Conservation (phyloP, 53 echinoderm and acorn worm species). For the Hippasteria phrygiana region DNA sequence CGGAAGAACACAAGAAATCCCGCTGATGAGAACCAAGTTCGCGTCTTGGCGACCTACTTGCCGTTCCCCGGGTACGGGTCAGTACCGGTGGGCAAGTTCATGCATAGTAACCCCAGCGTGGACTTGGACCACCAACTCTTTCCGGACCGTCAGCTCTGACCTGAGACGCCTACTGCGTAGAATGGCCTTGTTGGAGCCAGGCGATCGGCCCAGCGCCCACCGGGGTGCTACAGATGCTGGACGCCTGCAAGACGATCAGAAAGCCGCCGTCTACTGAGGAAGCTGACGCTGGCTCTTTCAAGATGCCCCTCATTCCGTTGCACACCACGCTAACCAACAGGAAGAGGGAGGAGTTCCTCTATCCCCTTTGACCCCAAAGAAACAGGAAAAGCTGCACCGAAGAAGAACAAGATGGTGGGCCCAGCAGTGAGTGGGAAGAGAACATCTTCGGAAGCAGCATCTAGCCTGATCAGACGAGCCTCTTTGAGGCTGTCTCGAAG, state of each 20-base stretch:
- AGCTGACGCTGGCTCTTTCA: constrained; percentile 25
- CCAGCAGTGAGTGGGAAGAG: constrained; percentile 70
- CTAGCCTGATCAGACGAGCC: constrained; percentile 78
- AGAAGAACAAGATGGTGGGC: constrained; percentile 53
- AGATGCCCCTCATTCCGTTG: constrained; percentile 41
- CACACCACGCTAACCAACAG: constrained; percentile 31
- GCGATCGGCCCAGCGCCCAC: constrained; percentile 86
- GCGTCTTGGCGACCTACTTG: constrained; percentile 73
- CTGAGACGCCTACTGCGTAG: constrained; percentile 84
- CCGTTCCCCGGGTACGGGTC: constrained; percentile 93
- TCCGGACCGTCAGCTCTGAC: constrained; percentile 79
- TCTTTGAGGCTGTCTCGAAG: constrained; percentile 69
- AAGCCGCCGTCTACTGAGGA: not conserved
- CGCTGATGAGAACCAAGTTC: constrained; percentile 46
- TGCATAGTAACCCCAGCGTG: constrained; percentile 89
- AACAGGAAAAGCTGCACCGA: not conserved
- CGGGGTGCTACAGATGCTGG: constrained; percentile 83
- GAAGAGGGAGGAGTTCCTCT: constrained; percentile 62
- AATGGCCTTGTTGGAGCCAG: constrained; percentile 78
- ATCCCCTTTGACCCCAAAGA: constrained; percentile 58
- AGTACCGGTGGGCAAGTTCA: constrained; percentile 90
- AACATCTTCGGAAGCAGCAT: constrained; percentile 63
- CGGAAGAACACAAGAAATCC: not conserved
- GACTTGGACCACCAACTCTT: constrained; percentile 89
- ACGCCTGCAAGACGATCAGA: constrained; percentile 66